phyloP scores from a whole-genome alignment of 1,140 invertebrate genomes.

The Dermatophagoides farinae region DNA sequence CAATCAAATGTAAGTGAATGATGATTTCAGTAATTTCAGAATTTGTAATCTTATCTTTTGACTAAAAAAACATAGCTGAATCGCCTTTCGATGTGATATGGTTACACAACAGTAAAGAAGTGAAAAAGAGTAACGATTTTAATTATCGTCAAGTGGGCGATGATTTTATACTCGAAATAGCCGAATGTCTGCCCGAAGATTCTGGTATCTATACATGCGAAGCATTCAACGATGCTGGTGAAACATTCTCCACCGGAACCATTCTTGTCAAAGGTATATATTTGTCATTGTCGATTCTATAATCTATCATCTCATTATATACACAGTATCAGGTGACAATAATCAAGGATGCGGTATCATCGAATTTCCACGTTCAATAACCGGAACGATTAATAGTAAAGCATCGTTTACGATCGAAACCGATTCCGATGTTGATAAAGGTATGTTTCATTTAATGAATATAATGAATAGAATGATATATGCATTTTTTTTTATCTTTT shows the following conservation, averaged over 20 bases:
- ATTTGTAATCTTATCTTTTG: not conserved
- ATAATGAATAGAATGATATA: no score
- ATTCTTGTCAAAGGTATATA: constrained; percentile 57
- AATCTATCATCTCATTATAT: no score
- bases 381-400: constrained; percentile 54
- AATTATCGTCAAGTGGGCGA: constrained; percentile 72
- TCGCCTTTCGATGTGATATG: constrained; percentile 31
- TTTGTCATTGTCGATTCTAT: constrained; percentile 42
- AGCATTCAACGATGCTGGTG: constrained; percentile 70
- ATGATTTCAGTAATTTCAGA: not conserved
- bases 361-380: constrained; percentile 70
- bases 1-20: constrained; percentile 18
- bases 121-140: constrained; percentile 89
- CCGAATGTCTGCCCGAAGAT: constrained; percentile 64
- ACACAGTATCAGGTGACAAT: constrained; percentile 56
- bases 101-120: constrained; percentile 90
- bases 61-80: constrained; percentile 2
- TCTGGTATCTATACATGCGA: constrained; percentile 83
- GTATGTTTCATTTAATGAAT: constrained; percentile 27
- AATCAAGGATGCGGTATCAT: constrained; percentile 56
- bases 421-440: constrained; percentile 43
- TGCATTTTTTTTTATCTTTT: constrained; percentile 9
- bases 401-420: constrained; percentile 57
- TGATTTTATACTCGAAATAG: constrained; percentile 62
- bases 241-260: constrained; percentile 62